phyloP scores from a whole-genome alignment of 2,113 vertebrate genomes.

The Perca schrenkii region DNA sequence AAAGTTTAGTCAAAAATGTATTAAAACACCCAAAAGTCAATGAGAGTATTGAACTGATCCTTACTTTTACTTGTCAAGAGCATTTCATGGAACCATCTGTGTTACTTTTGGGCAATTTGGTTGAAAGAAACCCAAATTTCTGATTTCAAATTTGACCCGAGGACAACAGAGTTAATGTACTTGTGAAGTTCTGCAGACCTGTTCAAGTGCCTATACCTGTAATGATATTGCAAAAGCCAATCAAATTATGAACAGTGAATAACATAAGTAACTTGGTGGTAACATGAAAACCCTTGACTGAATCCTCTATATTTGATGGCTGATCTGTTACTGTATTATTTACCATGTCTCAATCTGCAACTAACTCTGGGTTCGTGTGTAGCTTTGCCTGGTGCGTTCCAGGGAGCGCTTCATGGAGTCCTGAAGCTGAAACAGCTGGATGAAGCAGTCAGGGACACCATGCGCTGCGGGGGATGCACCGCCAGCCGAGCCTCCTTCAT shows the following conservation, averaged over 20 bases:
- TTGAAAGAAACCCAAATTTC: too few relatives aligned
- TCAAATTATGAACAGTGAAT: background rate
- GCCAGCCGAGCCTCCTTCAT: slow-evolving; percentile 81
- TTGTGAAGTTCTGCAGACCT: background rate
- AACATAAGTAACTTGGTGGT: background rate
- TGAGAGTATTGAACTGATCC: too few relatives aligned
- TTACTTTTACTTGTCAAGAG: too few relatives aligned
- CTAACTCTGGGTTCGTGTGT: slow-evolving; percentile 28
- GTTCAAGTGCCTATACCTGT: background rate
- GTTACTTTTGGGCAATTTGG: too few relatives aligned
- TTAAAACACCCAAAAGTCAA: too few relatives aligned
- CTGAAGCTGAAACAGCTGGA: slow-evolving; percentile 73
- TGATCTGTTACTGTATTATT: too few relatives aligned
- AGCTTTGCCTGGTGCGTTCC: slow-evolving; percentile 82
- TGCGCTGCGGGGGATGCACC: slow-evolving; percentile 81
- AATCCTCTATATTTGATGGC: background rate
- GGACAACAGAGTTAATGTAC: background rate
- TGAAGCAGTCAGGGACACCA: slow-evolving; percentile 78
- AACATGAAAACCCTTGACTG: background rate
- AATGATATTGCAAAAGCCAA: background rate
- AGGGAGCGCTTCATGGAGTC: slow-evolving; percentile 80
- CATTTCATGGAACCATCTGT: too few relatives aligned
- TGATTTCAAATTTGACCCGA: too few relatives aligned
- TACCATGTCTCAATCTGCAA: background rate
- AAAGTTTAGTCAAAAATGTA: too few relatives aligned